Conservation (phyloP, 2,113 vertebrate genomes). For the Diphyllodes magnificus region DNA sequence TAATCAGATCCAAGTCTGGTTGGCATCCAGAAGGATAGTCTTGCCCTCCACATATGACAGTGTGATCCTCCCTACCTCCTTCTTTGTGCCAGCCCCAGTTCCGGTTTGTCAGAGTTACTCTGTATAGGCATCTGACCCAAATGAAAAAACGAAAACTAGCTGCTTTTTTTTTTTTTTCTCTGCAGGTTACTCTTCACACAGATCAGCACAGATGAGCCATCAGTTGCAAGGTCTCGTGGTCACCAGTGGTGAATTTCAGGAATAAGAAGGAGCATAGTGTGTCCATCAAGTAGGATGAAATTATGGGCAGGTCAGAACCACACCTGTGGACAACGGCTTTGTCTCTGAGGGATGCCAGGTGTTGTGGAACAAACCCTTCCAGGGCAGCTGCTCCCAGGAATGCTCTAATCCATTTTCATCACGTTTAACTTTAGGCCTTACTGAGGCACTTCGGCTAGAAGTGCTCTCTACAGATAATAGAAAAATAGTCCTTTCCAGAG, state of each 20-base stretch:
- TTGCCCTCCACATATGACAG: background rate
- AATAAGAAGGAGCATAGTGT: background rate
- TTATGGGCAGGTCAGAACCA: background rate
- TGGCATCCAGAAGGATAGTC: background rate
- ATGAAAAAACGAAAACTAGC: background rate
- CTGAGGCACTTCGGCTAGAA: background rate
- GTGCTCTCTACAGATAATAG: background rate
- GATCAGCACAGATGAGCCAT: background rate
- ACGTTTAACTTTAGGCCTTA: background rate
- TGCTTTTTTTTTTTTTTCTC: no score
- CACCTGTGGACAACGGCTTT: background rate
- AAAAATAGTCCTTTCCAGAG: background rate
- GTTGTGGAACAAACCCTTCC: background rate
- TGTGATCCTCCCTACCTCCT: background rate
- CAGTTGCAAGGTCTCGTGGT: background rate
- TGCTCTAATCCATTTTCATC: background rate
- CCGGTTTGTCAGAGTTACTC: background rate
- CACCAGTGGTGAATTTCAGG: background rate
- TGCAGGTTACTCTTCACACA: background rate
- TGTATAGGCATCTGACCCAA: background rate
- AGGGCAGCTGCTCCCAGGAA: background rate
- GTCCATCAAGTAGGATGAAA: background rate
- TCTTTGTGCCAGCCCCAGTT: background rate
- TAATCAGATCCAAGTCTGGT: background rate
- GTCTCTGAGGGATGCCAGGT: background rate